These are phyloP conservation scores for Strongylocentrotus purpuratus DNA, from an alignment of 35 echinoderm and acorn worm species.

Conservation along the genomic window DNA sequence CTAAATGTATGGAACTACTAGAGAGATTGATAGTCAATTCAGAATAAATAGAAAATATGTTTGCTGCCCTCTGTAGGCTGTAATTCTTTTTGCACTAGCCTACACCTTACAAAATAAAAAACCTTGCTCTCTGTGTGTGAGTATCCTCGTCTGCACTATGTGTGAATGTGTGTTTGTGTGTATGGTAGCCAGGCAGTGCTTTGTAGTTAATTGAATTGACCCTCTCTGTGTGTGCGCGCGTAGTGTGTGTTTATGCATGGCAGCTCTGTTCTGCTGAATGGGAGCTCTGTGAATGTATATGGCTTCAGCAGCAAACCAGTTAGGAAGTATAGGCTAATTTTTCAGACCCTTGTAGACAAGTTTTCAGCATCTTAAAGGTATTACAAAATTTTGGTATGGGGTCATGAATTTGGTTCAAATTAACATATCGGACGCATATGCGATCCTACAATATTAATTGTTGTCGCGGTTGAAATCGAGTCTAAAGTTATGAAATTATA, in stretches of 20 bases:
- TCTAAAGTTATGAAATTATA: too few species aligned
- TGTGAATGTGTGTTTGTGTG: not conserved
- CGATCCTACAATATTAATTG: too few species aligned
- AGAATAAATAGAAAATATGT: not conserved
- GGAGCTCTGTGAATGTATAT: not conserved
- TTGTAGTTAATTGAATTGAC: constrained; percentile 12
- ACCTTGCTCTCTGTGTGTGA: not conserved
- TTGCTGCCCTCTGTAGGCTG: not conserved
- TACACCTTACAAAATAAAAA: too few species aligned
- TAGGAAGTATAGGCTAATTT: not conserved
- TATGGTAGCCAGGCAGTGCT: not conserved
- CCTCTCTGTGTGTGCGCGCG: not conserved
- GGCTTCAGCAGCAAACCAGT: not conserved
- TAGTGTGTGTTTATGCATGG: constrained; percentile 7
- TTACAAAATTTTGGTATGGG: too few species aligned
- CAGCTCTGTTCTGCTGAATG: not conserved
- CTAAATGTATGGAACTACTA: too few species aligned
- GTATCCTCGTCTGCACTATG: not conserved
- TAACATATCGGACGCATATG: too few species aligned
- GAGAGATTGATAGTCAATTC: not conserved
- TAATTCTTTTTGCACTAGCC: too few species aligned
- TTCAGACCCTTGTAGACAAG: not conserved
- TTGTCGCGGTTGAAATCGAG: too few species aligned
- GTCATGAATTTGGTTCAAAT: too few species aligned
- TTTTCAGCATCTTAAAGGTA: not conserved